Evolutionary conservation across 2,888 invertebrate genomes (phyloP), one percentile per base, ranked within the genome.

Genomic region (Callosobruchus maculatus): DNA sequence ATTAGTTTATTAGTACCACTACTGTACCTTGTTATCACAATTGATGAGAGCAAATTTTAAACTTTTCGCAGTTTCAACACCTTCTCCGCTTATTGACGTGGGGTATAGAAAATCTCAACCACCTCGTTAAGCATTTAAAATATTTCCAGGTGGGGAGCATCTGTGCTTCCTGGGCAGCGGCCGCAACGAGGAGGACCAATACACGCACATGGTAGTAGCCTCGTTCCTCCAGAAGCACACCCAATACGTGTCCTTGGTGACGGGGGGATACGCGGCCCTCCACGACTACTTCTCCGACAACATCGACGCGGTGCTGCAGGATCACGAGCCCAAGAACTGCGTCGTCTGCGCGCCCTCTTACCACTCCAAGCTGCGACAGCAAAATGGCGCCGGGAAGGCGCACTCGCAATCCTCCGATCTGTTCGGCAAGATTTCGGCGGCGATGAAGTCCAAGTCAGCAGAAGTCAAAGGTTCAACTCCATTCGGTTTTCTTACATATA

Each of bases 161-260:
- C 91, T 98, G 77, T 96, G 96, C 82, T 96, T 96, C 85, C 92
- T 99, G 84, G 98, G 98, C 68, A 97, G 97, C 77, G 98, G 98
- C 0, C 91, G 96, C 71, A 92, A 94, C 80, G 97, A 97, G 84
- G 96, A 97, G 88, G 98, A 98, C 86, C 95, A 95, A 81, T 97
- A 97, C 85, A 97, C 98, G 21, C 95, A 98, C 85, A 99, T 99
- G 99, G 98, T 98, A 22, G 96, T 99, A 20, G 97, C 99, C 5
- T 96, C 97, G 74, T 98, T 99, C 87, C 89, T 99, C 70, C 98
- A 98, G 87, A 94, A 95, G 85, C 95, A 96, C 84, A 95, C 95
- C 0, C 94, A 95, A 82, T 98, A 96, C 85, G 96, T 99, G 70
- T 96, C 97, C 71, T 91, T 98, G 87, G 90, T 98, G 21, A 93